These are phyloP conservation scores for Pachyrhynchus sulphureomaculatus DNA, from an alignment of 1,140 invertebrate genomes.

Conservation along the genomic window DNA sequence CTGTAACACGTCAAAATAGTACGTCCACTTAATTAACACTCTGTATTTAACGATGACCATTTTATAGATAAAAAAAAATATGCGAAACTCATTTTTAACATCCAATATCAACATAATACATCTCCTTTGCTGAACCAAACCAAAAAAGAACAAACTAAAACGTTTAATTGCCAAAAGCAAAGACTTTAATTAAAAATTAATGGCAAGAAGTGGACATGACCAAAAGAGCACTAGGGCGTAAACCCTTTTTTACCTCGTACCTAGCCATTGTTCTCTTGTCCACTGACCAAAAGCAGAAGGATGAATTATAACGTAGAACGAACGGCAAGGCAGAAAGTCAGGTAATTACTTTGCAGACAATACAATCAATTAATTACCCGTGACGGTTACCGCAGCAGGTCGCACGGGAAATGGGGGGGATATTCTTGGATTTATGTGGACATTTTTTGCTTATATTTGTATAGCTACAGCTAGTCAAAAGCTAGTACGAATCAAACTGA, in stretches of 20 bases:
- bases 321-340: constrained; percentile 43
- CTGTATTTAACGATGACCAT: no score
- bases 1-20: no score
- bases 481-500: no score
- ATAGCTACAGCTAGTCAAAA: no score
- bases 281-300: constrained; percentile 47
- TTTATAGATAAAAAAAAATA: no score
- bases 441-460: neutral
- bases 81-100: no score
- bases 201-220: constrained; percentile 32
- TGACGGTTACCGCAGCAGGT: constrained; percentile 46
- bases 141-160: neutral
- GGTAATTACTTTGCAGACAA: constrained; percentile 52
- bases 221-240: constrained; percentile 37
- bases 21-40: no score
- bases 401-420: constrained; percentile 20
- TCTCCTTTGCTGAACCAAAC: neutral
- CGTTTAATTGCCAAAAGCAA: constrained; percentile 17
- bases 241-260: constrained; percentile 37
- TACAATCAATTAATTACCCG: constrained; percentile 51
- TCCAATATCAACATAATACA: neutral
- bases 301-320: constrained; percentile 47
- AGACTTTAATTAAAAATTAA: constrained; percentile 39
- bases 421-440: constrained; percentile 7
- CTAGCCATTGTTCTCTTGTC: constrained; percentile 44